Base-by-base conservation (phyloP, 2,113 vertebrate species). In the Chlorodrepanis virens region DNA sequence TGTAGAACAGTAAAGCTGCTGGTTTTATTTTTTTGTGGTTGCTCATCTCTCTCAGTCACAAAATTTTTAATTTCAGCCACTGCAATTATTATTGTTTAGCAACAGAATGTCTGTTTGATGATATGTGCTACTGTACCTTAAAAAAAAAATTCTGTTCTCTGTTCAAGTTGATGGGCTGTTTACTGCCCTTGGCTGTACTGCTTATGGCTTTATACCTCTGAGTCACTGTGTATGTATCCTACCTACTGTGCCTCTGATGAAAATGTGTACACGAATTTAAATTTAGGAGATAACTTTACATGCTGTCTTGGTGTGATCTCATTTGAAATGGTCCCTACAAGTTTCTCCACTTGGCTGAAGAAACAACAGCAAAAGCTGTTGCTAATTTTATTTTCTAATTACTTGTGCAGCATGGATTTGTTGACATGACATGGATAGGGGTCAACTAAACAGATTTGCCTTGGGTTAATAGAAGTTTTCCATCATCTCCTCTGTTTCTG, bases 401-500 rank as follows among this genome's bases (percentile, higher is more conserved):
- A 93, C 93, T 90, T 80, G 35, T 91, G 60, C 42, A 86, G 50
- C 42, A 70, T 86, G 54, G 50, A 67, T 88, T 87, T 88, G 42
- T 95, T 96, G 87, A 93, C 0, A 2, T 86, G 45, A 45, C 67
- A 90, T 37, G 31, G 83, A 47, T 44, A 72, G 35, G 84, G 92
- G 89, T 92, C 85, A 95, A 47, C 74, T 87, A 93, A 97, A 92
- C 86, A 77, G 31, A 91, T 91, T 81, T 50, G 47, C 69, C 70
- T 93, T 94, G 84, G 93, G 63, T 93, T 96, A 97, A 87, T 89
- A 95, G 91, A 93, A 83, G 78, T 94, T 93, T 95, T 93, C 72
- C 42, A 54, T 63, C 63, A 56, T 92, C 83, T 93, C 39, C 59
- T 85, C 64, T 79, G 52, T 87, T 92, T 83, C 54, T 47, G 89